Evolutionary conservation across 2,888 invertebrate genomes (phyloP).

Genomic region (Drosophila niveifrons): DNA sequence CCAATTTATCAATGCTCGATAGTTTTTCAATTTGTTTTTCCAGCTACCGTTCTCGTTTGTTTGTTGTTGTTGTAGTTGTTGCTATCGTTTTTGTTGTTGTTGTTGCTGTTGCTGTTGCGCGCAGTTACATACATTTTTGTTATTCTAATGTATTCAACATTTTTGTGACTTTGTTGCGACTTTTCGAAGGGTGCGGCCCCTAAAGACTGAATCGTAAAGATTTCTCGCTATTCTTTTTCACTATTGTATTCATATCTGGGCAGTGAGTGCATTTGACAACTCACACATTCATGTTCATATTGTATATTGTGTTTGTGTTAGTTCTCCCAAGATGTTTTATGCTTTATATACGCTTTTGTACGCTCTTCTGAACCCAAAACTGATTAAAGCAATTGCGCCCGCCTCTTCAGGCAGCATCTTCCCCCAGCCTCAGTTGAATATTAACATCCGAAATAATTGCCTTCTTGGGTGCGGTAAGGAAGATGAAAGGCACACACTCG

Average conservation of each 20-base stretch:
- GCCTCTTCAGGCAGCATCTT: slow-evolving; percentile 2
- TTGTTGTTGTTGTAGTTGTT: slow-evolving; percentile 17
- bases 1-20: slow-evolving; percentile 81
- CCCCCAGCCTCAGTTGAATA: slow-evolving; percentile 30
- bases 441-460: slow-evolving; percentile 36
- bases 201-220: slow-evolving; percentile 15
- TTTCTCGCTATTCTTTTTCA: slow-evolving; percentile 24
- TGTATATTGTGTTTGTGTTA: too few species aligned
- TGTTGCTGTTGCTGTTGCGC: slow-evolving; percentile 25
- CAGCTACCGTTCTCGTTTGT: slow-evolving; percentile 49
- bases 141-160: slow-evolving; percentile 64
- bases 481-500: slow-evolving; percentile 11
- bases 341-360: slow-evolving; percentile 1
- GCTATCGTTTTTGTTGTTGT: slow-evolving; percentile 25
- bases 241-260: slow-evolving; percentile 51
- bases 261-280: slow-evolving; percentile 53
- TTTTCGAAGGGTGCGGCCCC: slow-evolving; percentile 45
- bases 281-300: slow-evolving; percentile 23
- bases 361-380: slow-evolving; percentile 29
- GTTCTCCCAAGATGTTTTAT: slow-evolving; percentile 8
- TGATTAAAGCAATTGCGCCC: slow-evolving; percentile 47
- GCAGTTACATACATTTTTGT: slow-evolving; percentile 49
- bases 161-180: slow-evolving; percentile 58
- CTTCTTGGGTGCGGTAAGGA: neutral
- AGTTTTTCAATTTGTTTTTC: slow-evolving; percentile 79